Conservation (phyloP, 2,113 vertebrate genomes). For the Saiga tatarica region DNA sequence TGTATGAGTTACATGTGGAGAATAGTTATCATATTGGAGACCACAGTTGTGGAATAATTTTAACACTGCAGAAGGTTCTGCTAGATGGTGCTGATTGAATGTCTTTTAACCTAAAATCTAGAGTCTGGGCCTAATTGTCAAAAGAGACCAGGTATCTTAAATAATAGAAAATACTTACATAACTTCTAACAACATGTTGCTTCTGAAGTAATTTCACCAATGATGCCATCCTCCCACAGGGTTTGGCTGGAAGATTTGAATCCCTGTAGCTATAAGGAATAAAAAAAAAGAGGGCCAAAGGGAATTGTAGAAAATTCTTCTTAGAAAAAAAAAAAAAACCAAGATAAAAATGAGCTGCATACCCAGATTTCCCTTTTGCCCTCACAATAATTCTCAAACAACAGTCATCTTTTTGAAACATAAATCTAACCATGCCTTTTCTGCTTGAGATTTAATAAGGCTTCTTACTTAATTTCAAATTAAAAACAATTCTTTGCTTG, state of each 20-base stretch:
- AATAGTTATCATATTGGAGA: background rate
- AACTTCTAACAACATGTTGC: background rate
- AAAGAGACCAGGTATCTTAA: background rate
- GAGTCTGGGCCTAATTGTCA: background rate
- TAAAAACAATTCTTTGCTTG: background rate
- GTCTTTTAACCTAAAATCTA: background rate
- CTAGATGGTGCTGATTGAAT: background rate
- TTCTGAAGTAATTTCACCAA: background rate
- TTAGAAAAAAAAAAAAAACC: slow-evolving; percentile 15
- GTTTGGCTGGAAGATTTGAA: background rate
- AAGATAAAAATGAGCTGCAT: background rate
- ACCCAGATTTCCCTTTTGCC: background rate
- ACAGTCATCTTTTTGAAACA: background rate
- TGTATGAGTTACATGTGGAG: background rate
- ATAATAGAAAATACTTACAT: background rate
- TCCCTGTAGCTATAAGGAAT: background rate
- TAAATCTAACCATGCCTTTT: background rate
- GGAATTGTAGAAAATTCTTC: background rate
- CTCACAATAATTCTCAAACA: background rate
- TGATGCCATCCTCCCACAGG: background rate
- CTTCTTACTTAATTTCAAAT: background rate
- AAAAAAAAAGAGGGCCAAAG: background rate
- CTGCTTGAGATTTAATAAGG: background rate
- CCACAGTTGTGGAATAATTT: background rate
- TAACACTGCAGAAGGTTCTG: background rate